Evolutionary conservation across 2,113 vertebrate species (phyloP).

Genomic region (Vidua macroura): DNA sequence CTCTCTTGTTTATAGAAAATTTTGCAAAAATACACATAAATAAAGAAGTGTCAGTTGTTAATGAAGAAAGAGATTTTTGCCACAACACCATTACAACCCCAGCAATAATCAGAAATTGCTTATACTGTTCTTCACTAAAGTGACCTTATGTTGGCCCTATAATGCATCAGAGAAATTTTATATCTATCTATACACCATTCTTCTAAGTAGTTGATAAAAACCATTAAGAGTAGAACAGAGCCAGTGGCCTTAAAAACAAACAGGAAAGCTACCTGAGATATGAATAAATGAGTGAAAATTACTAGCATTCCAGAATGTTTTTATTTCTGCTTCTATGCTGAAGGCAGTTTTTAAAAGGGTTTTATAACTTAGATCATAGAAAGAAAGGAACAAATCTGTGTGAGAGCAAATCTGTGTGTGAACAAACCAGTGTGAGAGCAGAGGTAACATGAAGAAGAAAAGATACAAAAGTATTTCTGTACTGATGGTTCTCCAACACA

Average conservation of each 20-base stretch:
- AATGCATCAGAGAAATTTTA: neutral
- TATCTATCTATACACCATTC: neutral
- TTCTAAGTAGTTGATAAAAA: neutral
- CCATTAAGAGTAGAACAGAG: neutral
- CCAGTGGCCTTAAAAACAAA: neutral
- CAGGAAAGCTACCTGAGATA: neutral
- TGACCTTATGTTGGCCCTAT: neutral
- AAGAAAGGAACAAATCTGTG: neutral
- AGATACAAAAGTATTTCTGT: neutral
- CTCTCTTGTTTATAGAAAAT: neutral
- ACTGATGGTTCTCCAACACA: neutral
- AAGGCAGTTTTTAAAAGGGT: neutral
- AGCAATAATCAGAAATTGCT: neutral
- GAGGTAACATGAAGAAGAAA: neutral
- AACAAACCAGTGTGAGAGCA: neutral
- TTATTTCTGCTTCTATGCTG: neutral
- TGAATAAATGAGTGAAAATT: neutral
- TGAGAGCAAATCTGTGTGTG: too few species aligned
- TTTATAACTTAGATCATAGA: neutral
- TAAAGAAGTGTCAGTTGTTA: neutral
- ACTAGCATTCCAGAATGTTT: neutral
- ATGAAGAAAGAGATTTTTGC: neutral
- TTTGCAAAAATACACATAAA: neutral
- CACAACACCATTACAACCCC: neutral
- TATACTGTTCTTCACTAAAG: neutral